Conservation (phyloP, 2,797 vertebrate genomes). For the Poecile montanus region DNA sequence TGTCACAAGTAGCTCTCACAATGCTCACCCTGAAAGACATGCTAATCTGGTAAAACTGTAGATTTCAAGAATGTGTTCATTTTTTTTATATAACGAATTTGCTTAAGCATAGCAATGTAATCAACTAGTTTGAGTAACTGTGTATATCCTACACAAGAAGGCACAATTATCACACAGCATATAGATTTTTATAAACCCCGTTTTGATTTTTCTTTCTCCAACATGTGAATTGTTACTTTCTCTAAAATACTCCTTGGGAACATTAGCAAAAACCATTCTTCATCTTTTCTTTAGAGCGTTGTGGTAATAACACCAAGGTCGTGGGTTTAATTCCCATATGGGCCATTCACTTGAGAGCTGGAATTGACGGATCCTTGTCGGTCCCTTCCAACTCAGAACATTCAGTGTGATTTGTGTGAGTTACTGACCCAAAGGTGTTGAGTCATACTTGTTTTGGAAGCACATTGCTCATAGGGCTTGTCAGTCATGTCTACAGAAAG, state of each 20-base stretch:
- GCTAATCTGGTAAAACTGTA: neutral
- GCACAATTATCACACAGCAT: neutral
- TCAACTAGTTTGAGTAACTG: neutral
- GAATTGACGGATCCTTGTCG: neutral
- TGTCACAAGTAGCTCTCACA: neutral
- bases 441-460: conserved; percentile 56
- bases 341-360: neutral
- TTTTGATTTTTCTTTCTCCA: neutral
- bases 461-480: neutral
- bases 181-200: neutral
- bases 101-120: neutral
- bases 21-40: neutral
- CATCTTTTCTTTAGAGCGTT: neutral
- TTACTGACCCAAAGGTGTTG: conserved; percentile 13
- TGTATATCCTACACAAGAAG: neutral
- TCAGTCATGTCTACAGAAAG: conserved; percentile 10
- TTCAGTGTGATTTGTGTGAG: neutral
- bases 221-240: neutral
- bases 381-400: neutral
- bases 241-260: neutral
- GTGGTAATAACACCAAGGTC: neutral
- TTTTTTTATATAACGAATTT: neutral
- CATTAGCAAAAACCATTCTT: neutral
- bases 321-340: neutral
- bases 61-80: neutral